Evolutionary conservation across 1,140 invertebrate genomes (phyloP), one percentile per base, ranked within the genome.

Genomic region (Caenorhabditis tropicalis): DNA sequence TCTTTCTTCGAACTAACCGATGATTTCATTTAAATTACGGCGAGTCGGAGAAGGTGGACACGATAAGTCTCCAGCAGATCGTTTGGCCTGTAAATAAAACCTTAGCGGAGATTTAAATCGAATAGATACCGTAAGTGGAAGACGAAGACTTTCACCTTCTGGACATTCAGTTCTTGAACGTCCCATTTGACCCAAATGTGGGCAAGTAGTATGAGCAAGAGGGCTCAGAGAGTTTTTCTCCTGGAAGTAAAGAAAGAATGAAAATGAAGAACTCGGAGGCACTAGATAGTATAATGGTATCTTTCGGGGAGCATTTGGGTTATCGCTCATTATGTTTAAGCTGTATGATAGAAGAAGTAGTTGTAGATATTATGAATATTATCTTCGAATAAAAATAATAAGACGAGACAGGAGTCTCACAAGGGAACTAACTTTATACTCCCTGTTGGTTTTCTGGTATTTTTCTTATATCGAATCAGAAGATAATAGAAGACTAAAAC

Each of bases 301-400:
- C 21, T 48, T 83, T 53, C 65, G 16, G 29, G 36, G n/a, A 21
- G 3, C 29, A 31, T 58, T 29, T 3, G 80, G 12, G 16, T 33
- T 33, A 10, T 53, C 24, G 4, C 39, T n/a, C 24, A 58, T 81
- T 9, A 79, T 88, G 36, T 60, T 74, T 29, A n/a, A n/a, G n/a
- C n/a, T n/a, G n/a, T n/a, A n/a, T 80, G 86, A 21, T 83, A 82
- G 86, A 36, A 48, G n/a, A 33, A 19, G 79, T 9, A 51, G 46
- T 49, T 48, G 29, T 19, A 39, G 36, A 53, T n/a, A n/a, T n/a
- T n/a, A n/a, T n/a, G n/a, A n/a, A n/a, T n/a, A 53, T 49, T 48
- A 82, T 33, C 36, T 82, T 82, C 10, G 36, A 82, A 21, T 36
- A 15, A 46, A 29, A 79, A 84, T 19, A 19, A 49, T 39, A 27